A percentile compares a stretch with the other conserved stretches of the same genome.
Evolutionary conservation across 2,113 vertebrate genomes (phyloP).

Genomic region (Raja brachyura): DNA sequence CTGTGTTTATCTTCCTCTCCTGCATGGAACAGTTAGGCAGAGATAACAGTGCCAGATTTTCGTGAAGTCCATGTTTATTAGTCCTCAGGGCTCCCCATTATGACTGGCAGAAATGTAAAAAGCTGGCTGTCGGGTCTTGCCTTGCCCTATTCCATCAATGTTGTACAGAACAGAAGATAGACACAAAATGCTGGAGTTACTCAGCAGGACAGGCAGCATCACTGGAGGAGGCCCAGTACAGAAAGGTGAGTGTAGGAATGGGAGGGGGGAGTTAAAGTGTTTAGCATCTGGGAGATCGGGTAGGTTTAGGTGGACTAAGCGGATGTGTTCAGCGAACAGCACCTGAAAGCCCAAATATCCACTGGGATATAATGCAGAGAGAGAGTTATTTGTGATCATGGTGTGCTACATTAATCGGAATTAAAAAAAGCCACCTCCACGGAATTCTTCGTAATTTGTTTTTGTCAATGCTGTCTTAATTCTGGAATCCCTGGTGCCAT

Average conservation of each 20-base stretch:
- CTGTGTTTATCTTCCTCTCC: not conserved
- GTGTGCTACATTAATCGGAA: not conserved
- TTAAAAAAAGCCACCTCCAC: not conserved
- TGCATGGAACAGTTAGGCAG: slow-evolving; percentile 10
- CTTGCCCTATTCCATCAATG: not conserved
- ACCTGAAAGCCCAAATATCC: not conserved
- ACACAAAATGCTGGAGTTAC: no score
- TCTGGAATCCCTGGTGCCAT: not conserved
- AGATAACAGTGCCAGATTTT: slow-evolving; percentile 28
- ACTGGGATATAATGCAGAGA: no score
- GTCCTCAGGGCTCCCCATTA: not conserved
- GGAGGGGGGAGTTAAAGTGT: no score
- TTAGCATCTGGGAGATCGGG: no score
- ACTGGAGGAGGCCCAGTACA: no score
- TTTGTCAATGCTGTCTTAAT: not conserved
- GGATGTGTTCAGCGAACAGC: no score
- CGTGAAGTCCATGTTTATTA: not conserved
- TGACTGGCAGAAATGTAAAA: not conserved
- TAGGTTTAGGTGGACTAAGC: no score
- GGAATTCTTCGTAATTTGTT: not conserved
- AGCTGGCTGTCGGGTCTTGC: not conserved
- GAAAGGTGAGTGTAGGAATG: no score
- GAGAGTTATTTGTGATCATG: not conserved
- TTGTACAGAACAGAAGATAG: not conserved
- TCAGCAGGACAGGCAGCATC: no score